Conservation (phyloP, 2,797 vertebrate species). For the Cryptoblepharus egeriae region DNA sequence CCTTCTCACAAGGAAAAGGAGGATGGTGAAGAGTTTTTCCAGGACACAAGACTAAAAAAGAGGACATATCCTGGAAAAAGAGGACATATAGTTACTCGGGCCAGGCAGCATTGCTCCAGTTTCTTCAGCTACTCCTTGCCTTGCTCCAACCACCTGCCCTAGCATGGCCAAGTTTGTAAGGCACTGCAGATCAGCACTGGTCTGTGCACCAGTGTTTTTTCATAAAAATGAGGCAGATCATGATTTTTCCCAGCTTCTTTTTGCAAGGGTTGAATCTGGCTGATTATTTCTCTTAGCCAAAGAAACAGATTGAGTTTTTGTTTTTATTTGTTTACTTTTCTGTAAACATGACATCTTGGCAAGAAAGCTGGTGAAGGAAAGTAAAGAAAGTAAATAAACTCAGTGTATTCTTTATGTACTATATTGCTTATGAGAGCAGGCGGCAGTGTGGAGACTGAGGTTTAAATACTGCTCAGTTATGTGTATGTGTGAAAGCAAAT, state of each 20-base stretch:
- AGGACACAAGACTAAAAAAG: too few species aligned
- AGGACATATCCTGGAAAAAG: too few species aligned
- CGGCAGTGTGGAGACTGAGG: not conserved
- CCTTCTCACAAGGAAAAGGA: too few species aligned
- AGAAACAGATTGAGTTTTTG: slow-evolving; percentile 26
- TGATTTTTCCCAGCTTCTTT: not conserved
- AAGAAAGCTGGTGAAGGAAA: slow-evolving; percentile 14
- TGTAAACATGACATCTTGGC: slow-evolving; percentile 21
- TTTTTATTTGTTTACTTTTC: slow-evolving; percentile 31
- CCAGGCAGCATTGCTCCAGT: too few species aligned
- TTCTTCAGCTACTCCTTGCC: too few species aligned
- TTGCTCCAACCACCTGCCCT: too few species aligned
- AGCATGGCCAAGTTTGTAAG: too few species aligned
- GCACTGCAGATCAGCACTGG: too few species aligned
- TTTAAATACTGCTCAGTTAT: slow-evolving; percentile 1
- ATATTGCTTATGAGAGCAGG: not conserved
- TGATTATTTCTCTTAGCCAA: slow-evolving; percentile 21
- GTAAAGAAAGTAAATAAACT: not conserved
- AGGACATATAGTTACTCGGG: too few species aligned
- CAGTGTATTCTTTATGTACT: slow-evolving; percentile 4
- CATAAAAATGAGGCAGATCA: not conserved
- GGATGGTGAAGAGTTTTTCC: too few species aligned
- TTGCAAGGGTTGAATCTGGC: slow-evolving; percentile 8
- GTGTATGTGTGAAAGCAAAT: slow-evolving; percentile 4
- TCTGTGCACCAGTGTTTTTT: slow-evolving; percentile 7